Evolutionary conservation across 1,140 invertebrate species (phyloP), one percentile per base, ranked within the genome.

Genomic region (Eriocheir sinensis): DNA sequence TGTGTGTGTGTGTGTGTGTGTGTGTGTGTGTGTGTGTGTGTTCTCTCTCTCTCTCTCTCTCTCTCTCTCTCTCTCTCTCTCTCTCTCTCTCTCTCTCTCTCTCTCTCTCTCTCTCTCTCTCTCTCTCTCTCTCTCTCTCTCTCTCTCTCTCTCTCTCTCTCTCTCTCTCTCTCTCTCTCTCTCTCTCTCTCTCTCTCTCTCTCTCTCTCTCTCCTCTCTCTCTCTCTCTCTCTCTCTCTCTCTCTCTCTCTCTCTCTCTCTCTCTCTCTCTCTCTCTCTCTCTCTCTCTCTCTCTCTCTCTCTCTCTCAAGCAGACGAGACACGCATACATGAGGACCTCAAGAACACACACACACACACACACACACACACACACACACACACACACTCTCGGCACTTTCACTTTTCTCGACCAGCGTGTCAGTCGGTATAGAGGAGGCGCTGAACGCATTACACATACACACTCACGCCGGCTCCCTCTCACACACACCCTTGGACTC

Each of bases 191-290:
- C 36, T 36, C 32, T 9, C 34, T 4, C 3, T 4, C n/a, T 41
- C 81, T 38, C 38, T 38, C 38, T 85, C 81, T 85, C 34, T 41
- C 38, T 36, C n/a, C 81, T 85, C 34, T 85, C 81, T 85, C 60
- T 72, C 60, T 85, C 81, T 41, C 81, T 38, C 38, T 38, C 38
- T 85, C 81, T 85, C 34, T 41, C 38, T 3, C 15, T n/a, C n/a
- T n/a, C 6, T 4, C 21, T 34, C 17, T 30, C n/a, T 72, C 2
- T 21, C 21, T 72, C 21, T 72, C 53, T 72, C 21, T 72, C 53
- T 72, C 21, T 72, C 53, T 72, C 21, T 72, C 53, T 72, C 21
- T 72, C 21, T 27, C 27, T 8, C 21, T 72, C 21, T 72, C 21
- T 72, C 21, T 72, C 6, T 12, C 32, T 34, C 36, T 36, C 32